phyloP scores from a whole-genome alignment of 2,113 vertebrate species.

The Vulpes vulpes region DNA sequence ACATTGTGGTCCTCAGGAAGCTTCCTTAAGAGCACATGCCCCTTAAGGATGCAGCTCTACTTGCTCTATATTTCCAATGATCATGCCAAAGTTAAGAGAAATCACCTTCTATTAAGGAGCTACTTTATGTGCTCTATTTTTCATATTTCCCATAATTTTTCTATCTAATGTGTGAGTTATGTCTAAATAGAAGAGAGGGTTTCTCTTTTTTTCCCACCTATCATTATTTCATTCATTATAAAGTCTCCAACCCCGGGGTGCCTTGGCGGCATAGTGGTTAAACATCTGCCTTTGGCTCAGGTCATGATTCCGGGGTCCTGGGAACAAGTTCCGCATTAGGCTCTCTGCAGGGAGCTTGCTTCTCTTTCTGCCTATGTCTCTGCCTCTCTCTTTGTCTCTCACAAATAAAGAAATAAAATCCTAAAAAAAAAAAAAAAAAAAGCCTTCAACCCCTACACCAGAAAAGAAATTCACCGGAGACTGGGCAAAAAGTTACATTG shows the following conservation, averaged over 20 bases:
- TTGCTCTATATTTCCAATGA: not conserved
- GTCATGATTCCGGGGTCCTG: no score
- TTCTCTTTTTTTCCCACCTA: not conserved
- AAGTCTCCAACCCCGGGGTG: not conserved
- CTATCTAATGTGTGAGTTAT: not conserved
- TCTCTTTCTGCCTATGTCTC: no score
- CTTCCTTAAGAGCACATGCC: not conserved
- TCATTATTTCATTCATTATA: not conserved
- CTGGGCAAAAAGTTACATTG: not conserved
- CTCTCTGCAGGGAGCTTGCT: no score
- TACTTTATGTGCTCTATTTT: not conserved
- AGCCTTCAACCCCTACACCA: not conserved
- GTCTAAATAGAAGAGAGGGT: not conserved
- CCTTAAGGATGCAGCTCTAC: not conserved
- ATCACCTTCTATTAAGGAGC: not conserved
- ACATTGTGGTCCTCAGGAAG: not conserved
- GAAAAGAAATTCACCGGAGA: conserved; percentile 38
- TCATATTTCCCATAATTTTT: not conserved
- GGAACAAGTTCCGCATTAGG: no score
- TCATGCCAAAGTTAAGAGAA: not conserved
- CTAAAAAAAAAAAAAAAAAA: not conserved
- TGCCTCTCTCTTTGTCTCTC: no score
- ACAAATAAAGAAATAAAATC: no score
- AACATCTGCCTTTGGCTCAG: no score
- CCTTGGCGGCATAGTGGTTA: no score